Conservation (phyloP, 2,113 vertebrate species). For the Pelodiscus sinensis region DNA sequence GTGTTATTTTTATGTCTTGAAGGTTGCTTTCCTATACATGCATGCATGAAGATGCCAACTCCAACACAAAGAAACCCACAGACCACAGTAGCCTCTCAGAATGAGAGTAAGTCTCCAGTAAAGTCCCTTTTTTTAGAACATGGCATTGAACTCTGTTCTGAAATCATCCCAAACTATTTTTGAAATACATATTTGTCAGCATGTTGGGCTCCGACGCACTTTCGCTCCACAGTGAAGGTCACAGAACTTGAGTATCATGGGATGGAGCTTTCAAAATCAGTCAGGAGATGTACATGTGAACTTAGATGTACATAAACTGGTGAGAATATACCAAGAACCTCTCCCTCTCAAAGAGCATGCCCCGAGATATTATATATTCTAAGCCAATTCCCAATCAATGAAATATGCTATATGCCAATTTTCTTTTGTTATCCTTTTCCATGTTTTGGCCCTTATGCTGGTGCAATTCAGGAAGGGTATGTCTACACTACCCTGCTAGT, state of each 20-base stretch:
- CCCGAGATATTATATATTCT: not conserved
- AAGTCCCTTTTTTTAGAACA: constrained; percentile 55
- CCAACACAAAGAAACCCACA: constrained; percentile 74
- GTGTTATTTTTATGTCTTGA: constrained; percentile 60
- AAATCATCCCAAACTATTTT: constrained; percentile 61
- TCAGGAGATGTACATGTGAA: not conserved
- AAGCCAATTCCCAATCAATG: not conserved
- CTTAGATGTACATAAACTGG: not conserved
- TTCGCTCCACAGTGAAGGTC: constrained; percentile 24
- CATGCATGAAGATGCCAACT: constrained; percentile 41
- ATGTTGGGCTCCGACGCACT: constrained; percentile 30
- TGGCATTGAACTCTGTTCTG: constrained; percentile 7
- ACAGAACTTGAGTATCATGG: constrained; percentile 21
- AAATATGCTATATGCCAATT: not conserved
- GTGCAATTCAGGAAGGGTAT: not conserved
- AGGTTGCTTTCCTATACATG: constrained; percentile 64
- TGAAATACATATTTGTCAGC: constrained; percentile 30
- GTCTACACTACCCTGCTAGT: too few relatives aligned
- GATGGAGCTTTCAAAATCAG: constrained; percentile 9
- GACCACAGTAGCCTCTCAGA: constrained; percentile 69
- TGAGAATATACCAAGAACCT: not conserved
- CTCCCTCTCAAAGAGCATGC: not conserved
- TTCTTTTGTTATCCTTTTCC: not conserved
- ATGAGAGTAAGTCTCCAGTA: constrained; percentile 17
- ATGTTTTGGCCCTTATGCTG: not conserved